Evolutionary conservation across 1,140 invertebrate genomes (phyloP).

Genomic region (Lordiphosa collinella): DNA sequence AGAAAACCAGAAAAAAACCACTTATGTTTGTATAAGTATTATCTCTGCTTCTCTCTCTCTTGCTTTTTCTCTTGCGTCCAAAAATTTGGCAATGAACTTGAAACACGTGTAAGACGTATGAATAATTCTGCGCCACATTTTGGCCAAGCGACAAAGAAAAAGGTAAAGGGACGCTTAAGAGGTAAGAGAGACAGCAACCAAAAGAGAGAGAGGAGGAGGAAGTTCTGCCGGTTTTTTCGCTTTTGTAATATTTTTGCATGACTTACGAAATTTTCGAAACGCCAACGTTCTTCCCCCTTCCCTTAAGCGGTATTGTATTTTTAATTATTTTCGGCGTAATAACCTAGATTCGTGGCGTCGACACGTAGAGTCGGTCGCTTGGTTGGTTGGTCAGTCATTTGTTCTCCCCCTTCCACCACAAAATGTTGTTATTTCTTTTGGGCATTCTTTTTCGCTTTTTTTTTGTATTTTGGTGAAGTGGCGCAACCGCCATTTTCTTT

Average conservation of each 20-base stretch:
- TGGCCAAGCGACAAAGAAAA: slow-evolving; percentile 47
- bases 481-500: no score
- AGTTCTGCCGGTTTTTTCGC: slow-evolving; percentile 1
- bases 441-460: no score
- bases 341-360: slow-evolving; percentile 71
- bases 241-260: slow-evolving; percentile 54
- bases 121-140: slow-evolving; percentile 35
- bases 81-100: slow-evolving; percentile 72
- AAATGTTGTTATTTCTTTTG: no score
- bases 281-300: not conserved
- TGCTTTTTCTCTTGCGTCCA: slow-evolving; percentile 11
- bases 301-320: slow-evolving; percentile 43
- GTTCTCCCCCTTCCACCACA: no score
- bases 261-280: slow-evolving; percentile 32
- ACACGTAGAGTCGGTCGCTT: slow-evolving; percentile 17
- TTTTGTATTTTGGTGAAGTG: no score
- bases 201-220: not conserved
- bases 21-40: no score
- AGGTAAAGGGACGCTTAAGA: slow-evolving; percentile 12
- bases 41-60: slow-evolving; percentile 5
- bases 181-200: slow-evolving; percentile 1
- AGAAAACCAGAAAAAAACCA: slow-evolving; percentile 6
- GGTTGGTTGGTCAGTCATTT: slow-evolving; percentile 21
- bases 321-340: slow-evolving; percentile 74
- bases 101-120: slow-evolving; percentile 65